A percentile compares a stretch with the other conserved stretches of the same genome.
phyloP scores from a whole-genome alignment of 2,113 vertebrate genomes.

The Heterochromis multidens region DNA sequence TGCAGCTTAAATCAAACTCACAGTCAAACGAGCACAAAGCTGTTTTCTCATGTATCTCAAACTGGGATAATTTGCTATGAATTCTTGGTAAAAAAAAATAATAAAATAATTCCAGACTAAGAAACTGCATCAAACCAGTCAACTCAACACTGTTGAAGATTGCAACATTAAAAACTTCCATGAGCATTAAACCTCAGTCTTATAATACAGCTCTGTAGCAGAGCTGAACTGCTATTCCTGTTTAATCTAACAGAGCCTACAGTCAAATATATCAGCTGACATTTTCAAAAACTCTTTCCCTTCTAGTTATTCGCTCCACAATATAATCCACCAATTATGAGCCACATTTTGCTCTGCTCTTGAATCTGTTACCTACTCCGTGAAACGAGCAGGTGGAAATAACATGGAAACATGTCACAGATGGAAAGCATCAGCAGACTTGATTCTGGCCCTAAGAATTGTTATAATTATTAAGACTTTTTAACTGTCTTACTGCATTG shows the following conservation, averaged over 20 bases:
- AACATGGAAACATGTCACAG: background rate
- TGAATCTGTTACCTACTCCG: background rate
- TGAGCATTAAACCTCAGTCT: background rate
- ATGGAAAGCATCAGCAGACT: background rate
- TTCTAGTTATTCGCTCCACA: rapidly evolving
- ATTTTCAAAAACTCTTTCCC: background rate
- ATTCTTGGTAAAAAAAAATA: too few relatives aligned
- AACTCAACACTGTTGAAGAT: background rate
- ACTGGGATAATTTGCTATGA: background rate
- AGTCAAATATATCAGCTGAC: background rate
- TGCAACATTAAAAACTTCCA: background rate
- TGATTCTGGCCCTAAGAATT: background rate
- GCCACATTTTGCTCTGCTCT: background rate
- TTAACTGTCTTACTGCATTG: background rate
- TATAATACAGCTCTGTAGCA: background rate
- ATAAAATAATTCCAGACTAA: background rate
- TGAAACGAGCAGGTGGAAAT: background rate
- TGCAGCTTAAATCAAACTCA: background rate
- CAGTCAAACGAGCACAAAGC: background rate
- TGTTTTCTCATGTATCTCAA: background rate
- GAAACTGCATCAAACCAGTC: background rate
- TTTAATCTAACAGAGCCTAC: too few relatives aligned
- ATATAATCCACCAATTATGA: background rate
- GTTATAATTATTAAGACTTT: background rate
- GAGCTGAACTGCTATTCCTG: too few relatives aligned